Evolutionary conservation across 2,113 vertebrate species (phyloP).

Genomic region (Hydrolagus affinis): DNA sequence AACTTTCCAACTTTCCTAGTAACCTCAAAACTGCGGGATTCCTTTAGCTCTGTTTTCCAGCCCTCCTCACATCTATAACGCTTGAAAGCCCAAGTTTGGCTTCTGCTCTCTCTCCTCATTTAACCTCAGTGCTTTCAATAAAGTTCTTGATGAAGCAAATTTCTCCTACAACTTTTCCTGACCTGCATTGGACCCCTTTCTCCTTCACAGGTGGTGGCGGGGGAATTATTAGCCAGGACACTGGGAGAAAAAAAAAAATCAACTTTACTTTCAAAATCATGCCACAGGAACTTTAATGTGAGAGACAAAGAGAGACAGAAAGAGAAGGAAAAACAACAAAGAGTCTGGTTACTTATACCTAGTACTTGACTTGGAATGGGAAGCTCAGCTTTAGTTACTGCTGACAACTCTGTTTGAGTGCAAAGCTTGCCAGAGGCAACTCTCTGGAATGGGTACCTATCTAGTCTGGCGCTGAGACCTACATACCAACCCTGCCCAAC

Average conservation of each 20-base stretch:
- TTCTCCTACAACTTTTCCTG: no score
- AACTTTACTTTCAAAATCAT: background rate
- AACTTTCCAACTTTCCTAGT: no score
- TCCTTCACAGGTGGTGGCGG: background rate
- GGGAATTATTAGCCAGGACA: background rate
- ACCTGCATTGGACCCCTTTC: no score
- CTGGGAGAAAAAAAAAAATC: background rate
- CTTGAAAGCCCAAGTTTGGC: no score
- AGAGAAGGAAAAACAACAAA: background rate
- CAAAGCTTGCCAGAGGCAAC: background rate
- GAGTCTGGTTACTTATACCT: background rate
- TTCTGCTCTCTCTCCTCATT: no score
- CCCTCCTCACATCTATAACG: no score
- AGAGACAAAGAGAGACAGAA: background rate
- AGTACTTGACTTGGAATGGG: background rate
- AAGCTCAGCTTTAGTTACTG: background rate
- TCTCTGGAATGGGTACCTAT: background rate
- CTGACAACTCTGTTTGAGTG: background rate
- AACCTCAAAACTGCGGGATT: no score
- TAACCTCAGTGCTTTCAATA: no score
- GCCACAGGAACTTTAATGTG: background rate
- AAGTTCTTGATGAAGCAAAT: no score
- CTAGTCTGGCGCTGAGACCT: background rate
- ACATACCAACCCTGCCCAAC: background rate
- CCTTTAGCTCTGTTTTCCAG: no score